Percentiles rank a stretch among this genome's conserved stretches.
These are phyloP conservation scores for Ditylenchus dipsaci DNA, from an alignment of 1,140 invertebrate species.

Conservation along the genomic window DNA sequence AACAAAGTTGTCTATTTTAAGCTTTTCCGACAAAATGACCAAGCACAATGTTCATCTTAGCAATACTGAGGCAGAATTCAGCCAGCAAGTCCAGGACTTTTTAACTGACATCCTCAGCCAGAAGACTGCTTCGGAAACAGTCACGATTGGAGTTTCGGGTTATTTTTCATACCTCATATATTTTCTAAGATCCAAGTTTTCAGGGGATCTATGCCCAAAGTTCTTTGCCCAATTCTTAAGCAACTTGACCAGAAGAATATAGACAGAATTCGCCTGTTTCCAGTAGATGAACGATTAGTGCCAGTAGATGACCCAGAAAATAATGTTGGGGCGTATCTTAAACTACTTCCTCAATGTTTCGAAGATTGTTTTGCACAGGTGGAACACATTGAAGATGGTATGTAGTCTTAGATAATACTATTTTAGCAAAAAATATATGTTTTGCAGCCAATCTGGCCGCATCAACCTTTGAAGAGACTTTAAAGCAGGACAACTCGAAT, in stretches of 20 bases:
- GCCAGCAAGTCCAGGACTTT: too few species aligned
- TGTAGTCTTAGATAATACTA: background rate
- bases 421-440: background rate
- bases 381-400: conserved; percentile 35
- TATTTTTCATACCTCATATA: conserved; percentile 3
- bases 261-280: conserved; percentile 29
- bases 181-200: conserved; percentile 23
- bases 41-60: too few species aligned
- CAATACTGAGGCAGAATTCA: too few species aligned
- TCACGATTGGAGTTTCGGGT: conserved; percentile 49
- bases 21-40: too few species aligned
- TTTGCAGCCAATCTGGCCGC: conserved; percentile 24
- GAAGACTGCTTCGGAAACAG: background rate
- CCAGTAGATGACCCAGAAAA: conserved; percentile 40
- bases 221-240: conserved; percentile 41
- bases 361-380: conserved; percentile 30
- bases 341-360: conserved; percentile 31
- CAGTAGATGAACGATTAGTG: conserved; percentile 51
- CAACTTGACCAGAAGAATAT: background rate
- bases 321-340: conserved; percentile 42
- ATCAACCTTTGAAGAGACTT: conserved; percentile 31
- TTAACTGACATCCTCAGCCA: too few species aligned
- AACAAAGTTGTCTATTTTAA: too few species aligned
- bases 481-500: conserved; percentile 15
- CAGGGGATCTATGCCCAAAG: conserved; percentile 52